Evolutionary conservation across 2,797 vertebrate species (phyloP).

Genomic region (Trichosurus vulpecula): DNA sequence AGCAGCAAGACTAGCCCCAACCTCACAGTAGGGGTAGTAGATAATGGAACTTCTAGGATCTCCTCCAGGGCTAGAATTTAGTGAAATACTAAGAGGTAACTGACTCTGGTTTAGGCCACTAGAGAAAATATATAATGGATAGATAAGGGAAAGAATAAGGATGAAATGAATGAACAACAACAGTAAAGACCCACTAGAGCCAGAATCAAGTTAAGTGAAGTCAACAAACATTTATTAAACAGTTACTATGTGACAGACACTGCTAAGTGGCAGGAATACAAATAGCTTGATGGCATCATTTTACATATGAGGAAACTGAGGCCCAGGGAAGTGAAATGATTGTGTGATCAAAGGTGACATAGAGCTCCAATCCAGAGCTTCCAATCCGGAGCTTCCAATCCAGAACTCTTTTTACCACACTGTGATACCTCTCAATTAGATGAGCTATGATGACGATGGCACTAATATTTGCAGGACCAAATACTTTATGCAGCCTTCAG

Average conservation of each 20-base stretch:
- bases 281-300: background rate
- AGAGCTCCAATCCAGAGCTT: too few species aligned
- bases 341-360: background rate
- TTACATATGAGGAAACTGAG: background rate
- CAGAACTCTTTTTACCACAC: background rate
- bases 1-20: background rate
- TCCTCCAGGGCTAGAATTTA: background rate
- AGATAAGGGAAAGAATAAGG: background rate
- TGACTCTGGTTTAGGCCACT: background rate
- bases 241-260: background rate
- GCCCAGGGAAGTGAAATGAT: background rate
- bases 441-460: background rate
- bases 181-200: background rate
- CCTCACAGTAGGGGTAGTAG: background rate
- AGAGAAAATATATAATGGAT: background rate
- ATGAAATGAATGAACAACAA: background rate
- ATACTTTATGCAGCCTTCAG: background rate
- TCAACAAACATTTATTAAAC: background rate
- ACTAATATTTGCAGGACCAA: background rate
- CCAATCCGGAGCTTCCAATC: rapidly evolving
- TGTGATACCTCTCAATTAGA: background rate
- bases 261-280: background rate
- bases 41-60: background rate
- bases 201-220: background rate
- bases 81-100: background rate